Percentiles rank a stretch among this genome's conserved stretches.
These are phyloP conservation scores for Tachina grossa DNA, from an alignment of 2,888 invertebrate species.

Conservation along the genomic window DNA sequence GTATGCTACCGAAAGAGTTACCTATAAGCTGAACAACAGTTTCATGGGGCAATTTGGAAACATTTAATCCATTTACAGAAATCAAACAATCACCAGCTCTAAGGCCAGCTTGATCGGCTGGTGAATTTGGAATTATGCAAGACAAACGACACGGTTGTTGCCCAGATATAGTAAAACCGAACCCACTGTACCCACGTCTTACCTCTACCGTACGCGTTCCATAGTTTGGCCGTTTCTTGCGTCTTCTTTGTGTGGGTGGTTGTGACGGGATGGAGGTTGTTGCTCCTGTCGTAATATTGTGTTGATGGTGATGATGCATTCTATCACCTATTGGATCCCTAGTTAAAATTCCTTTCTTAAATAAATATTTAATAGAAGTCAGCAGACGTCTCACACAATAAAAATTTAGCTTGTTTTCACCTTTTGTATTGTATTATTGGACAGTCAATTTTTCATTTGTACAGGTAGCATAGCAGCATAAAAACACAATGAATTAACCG, in stretches of 20 bases:
- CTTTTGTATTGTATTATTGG: conserved; percentile 17
- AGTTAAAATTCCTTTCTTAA: background rate
- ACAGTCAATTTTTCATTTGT: conserved; percentile 48
- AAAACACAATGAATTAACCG: conserved; percentile 2
- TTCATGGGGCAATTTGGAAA: conserved; percentile 95
- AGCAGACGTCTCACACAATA: conserved; percentile 26
- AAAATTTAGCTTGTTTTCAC: conserved; percentile 1
- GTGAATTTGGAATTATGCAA: conserved; percentile 94
- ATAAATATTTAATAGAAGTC: conserved; percentile 13
- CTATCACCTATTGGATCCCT: background rate
- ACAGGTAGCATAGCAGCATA: conserved; percentile 41
- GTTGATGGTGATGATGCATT: conserved; percentile 80
- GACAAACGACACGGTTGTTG: conserved; percentile 97
- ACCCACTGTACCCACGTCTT: conserved; percentile 93
- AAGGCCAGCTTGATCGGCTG: conserved; percentile 94
- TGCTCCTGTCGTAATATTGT: conserved; percentile 73
- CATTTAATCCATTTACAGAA: conserved; percentile 95
- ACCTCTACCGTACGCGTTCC: conserved; percentile 88
- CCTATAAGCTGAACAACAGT: conserved; percentile 96
- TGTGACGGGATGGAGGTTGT: conserved; percentile 67
- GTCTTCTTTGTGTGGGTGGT: conserved; percentile 83
- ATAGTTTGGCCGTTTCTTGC: conserved; percentile 86
- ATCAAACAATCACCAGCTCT: conserved; percentile 96
- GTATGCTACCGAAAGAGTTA: conserved; percentile 91
- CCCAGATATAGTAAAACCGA: conserved; percentile 98